Percentiles rank a stretch among this genome's conserved stretches.
These are phyloP conservation scores for Eupsilia transversa DNA, from an alignment of 2,888 invertebrate species.

Conservation along the genomic window DNA sequence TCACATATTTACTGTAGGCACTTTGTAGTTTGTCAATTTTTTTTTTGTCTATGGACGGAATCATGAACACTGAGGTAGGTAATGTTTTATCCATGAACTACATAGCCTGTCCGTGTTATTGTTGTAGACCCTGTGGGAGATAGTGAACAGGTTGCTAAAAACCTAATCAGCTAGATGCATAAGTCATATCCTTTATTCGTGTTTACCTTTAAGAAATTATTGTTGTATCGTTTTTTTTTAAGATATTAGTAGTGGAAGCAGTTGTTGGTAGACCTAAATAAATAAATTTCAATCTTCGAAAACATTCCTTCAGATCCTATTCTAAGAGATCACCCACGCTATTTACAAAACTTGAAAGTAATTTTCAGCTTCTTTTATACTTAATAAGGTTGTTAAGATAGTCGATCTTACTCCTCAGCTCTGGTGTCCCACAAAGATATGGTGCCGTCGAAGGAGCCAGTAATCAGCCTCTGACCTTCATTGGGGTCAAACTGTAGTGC, in stretches of 20 bases:
- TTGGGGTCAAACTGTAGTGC: conserved; percentile 93
- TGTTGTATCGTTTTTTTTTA: neutral
- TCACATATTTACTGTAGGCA: conserved; percentile 21
- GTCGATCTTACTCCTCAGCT: conserved; percentile 88
- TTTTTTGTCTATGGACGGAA: neutral
- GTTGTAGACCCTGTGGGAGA: neutral
- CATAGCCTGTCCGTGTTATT: neutral
- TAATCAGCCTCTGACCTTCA: conserved; percentile 93
- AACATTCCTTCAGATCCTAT: neutral
- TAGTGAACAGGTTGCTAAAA: neutral
- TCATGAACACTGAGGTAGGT: neutral
- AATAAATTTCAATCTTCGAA: neutral
- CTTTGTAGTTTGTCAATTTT: neutral
- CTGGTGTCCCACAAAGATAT: conserved; percentile 94
- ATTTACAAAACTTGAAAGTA: neutral
- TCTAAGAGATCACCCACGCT: neutral
- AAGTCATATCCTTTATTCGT: neutral
- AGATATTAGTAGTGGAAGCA: neutral
- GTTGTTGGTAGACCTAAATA: neutral
- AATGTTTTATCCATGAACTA: neutral
- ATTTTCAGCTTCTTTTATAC: neutral
- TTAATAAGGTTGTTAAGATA: neutral
- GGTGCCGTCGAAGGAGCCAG: conserved; percentile 95
- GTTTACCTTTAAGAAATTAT: neutral
- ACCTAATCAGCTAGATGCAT: neutral